Percentiles rank a stretch among this genome's conserved stretches.
Evolutionary conservation across 1,140 invertebrate species (phyloP).

Genomic region (Heliconius eleuchia): DNA sequence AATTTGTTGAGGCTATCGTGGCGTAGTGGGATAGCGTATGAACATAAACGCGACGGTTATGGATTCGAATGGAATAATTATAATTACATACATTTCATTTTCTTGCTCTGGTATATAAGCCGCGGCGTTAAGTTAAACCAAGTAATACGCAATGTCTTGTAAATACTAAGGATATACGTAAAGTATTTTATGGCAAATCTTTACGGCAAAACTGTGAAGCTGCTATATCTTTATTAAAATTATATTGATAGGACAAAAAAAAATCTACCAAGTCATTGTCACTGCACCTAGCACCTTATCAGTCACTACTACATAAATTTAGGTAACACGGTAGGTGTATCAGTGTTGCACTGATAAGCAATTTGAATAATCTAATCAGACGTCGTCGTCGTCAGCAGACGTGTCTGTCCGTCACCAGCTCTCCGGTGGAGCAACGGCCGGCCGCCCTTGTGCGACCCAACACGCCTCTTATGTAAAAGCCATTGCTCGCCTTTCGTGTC

Average conservation of each 20-base stretch:
- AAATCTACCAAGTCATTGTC: neutral
- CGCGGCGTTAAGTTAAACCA: no score
- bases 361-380: constrained; percentile 1
- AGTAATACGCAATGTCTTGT: no score
- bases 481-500: constrained; percentile 47
- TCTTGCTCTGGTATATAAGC: no score
- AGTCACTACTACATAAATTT: neutral
- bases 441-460: constrained; percentile 62
- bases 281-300: neutral
- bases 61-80: no score
- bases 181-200: no score
- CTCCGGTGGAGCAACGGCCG: constrained; percentile 55
- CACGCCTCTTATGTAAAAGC: constrained; percentile 61
- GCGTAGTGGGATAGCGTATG: no score
- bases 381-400: constrained; percentile 19
- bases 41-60: no score
- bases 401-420: constrained; percentile 29
- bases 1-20: neutral
- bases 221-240: no score
- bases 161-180: no score
- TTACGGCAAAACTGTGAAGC: no score
- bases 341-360: neutral
- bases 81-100: no score
- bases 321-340: neutral
- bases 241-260: no score